Conservation (phyloP, 2,888 invertebrate species). For the Stenoptilia bipunctidactyla region DNA sequence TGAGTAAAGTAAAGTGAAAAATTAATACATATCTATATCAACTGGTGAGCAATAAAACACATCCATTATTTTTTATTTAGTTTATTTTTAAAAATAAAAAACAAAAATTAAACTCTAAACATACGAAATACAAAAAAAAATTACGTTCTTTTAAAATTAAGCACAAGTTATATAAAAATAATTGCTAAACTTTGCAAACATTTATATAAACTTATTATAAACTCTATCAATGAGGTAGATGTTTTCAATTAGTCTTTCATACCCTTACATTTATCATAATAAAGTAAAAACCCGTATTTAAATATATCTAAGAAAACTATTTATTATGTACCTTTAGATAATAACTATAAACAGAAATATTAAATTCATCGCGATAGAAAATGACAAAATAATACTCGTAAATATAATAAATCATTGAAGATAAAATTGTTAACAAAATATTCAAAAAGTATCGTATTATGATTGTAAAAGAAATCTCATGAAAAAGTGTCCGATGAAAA, state of each 20-base stretch:
- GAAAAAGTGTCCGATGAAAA: no score
- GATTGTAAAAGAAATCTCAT: no score
- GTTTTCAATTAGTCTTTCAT: constrained; percentile 62
- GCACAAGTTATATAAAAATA: constrained; percentile 43
- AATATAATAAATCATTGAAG: no score
- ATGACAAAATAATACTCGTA: no score
- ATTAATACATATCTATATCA: no score
- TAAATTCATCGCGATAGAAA: no score
- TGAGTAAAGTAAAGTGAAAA: no score
- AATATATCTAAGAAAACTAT: constrained; percentile 45
- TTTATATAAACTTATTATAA: constrained; percentile 58
- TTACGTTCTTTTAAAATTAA: constrained; percentile 30
- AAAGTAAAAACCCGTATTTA: constrained; percentile 19
- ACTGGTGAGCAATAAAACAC: constrained; percentile 22
- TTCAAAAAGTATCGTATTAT: no score
- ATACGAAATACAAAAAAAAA: constrained; percentile 50
- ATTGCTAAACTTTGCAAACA: constrained; percentile 57
- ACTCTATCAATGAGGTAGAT: constrained; percentile 68
- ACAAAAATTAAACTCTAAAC: constrained; percentile 63
- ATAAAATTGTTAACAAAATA: no score
- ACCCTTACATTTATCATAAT: neutral
- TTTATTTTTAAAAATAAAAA: constrained; percentile 64
- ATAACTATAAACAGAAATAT: constrained; percentile 24
- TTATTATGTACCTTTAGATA: constrained; percentile 28
- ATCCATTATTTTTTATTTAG: constrained; percentile 30